Evolutionary conservation across 2,113 vertebrate species (phyloP).

Genomic region (Microcebus tavaratra): DNA sequence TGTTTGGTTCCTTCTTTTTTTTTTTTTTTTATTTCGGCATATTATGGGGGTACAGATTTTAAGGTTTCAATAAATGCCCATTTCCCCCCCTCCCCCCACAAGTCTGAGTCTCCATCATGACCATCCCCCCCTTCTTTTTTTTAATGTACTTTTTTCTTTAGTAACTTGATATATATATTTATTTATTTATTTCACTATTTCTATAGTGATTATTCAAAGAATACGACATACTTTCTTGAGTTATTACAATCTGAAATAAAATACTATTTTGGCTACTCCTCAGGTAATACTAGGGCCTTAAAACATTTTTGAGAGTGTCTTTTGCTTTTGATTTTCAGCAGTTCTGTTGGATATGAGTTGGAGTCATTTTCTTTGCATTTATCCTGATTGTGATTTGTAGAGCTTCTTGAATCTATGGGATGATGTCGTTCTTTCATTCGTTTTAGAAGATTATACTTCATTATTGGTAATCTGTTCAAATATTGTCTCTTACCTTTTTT

Average conservation of each 20-base stretch:
- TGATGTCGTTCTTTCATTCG: background rate
- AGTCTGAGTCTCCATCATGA: too few species aligned
- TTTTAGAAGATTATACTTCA: background rate
- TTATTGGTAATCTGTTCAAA: background rate
- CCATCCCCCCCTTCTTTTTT: background rate
- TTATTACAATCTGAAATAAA: background rate
- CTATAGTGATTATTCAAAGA: background rate
- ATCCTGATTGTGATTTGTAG: background rate
- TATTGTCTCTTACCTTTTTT: background rate
- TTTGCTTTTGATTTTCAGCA: background rate
- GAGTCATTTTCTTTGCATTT: background rate
- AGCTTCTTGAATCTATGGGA: background rate
- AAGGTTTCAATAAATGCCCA: too few species aligned
- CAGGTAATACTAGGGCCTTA: background rate
- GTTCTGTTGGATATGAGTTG: background rate
- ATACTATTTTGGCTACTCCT: background rate
- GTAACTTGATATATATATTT: background rate
- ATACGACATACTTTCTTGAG: background rate
- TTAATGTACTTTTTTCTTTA: background rate
- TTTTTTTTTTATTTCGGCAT: background rate
- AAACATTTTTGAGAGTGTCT: background rate
- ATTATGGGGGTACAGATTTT: too few species aligned
- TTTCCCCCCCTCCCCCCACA: too few species aligned
- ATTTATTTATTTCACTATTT: background rate
- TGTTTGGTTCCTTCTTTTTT: background rate